These are phyloP conservation scores for Callyntrura sp. DNA, from an alignment of 2,888 invertebrate species.

Conservation along the genomic window DNA sequence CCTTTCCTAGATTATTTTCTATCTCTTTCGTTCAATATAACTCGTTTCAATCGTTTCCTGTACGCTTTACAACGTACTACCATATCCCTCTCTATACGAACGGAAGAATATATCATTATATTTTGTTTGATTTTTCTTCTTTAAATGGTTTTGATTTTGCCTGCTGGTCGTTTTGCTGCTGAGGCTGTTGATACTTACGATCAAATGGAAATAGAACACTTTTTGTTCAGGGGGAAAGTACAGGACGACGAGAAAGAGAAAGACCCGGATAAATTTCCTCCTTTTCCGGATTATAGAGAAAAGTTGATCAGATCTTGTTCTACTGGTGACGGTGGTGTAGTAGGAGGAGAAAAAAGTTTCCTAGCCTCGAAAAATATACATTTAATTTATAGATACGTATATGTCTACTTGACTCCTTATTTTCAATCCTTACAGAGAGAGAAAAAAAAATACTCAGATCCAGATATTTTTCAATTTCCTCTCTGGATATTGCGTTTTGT, in stretches of 20 bases:
- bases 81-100: too few species aligned
- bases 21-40: slow-evolving; percentile 8
- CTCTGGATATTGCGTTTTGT: slow-evolving; percentile 79
- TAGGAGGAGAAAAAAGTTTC: not conserved
- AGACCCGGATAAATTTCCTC: slow-evolving; percentile 72
- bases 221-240: slow-evolving; percentile 41
- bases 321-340: not conserved
- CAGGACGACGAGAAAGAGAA: slow-evolving; percentile 35
- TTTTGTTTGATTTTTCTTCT: slow-evolving; percentile 46
- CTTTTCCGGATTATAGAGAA: slow-evolving; percentile 73
- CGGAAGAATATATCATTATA: too few species aligned
- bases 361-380: slow-evolving; percentile 18
- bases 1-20: slow-evolving; percentile 33
- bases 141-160: slow-evolving; percentile 41
- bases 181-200: not conserved
- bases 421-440: slow-evolving; percentile 34
- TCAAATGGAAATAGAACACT: slow-evolving; percentile 27
- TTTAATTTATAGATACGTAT: not conserved
- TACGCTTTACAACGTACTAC: not conserved
- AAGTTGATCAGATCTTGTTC: slow-evolving; percentile 71
- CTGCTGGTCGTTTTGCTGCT: slow-evolving; percentile 28
- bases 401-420: slow-evolving; percentile 30
- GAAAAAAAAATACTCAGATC: slow-evolving; percentile 61
- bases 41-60: slow-evolving; percentile 27
- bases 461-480: slow-evolving; percentile 82